These are phyloP conservation scores for Serilophus lunatus DNA, from an alignment of 2,113 vertebrate genomes.

Conservation along the genomic window DNA sequence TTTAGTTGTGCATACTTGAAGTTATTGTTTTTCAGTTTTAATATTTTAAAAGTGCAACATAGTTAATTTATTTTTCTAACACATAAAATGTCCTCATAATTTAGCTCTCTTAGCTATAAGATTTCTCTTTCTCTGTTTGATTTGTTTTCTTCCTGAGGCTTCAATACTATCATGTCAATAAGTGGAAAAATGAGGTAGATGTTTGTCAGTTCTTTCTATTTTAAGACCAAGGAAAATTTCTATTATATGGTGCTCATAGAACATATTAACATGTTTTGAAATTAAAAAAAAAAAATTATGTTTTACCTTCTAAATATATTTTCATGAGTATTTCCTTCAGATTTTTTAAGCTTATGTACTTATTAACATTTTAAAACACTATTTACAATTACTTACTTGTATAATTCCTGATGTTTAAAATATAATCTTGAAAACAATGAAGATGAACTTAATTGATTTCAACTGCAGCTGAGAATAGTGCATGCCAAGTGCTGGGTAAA, in stretches of 20 bases:
- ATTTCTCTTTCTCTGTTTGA: not conserved
- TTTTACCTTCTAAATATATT: not conserved
- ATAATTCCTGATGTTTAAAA: not conserved
- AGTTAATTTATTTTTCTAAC: not conserved
- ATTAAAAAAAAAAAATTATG: not conserved
- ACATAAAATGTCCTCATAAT: not conserved
- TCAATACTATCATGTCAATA: not conserved
- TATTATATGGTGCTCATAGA: not conserved
- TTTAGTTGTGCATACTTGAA: not conserved
- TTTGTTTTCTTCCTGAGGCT: not conserved
- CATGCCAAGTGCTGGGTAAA: not conserved
- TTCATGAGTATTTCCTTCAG: not conserved
- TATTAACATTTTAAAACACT: not conserved
- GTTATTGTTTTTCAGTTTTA: not conserved
- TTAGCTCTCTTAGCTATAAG: not conserved
- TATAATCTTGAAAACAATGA: not conserved
- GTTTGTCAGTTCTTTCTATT: not conserved
- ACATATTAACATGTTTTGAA: not conserved
- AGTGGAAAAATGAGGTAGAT: not conserved
- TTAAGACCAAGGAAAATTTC: not conserved
- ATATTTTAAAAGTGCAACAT: not conserved
- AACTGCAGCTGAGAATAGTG: not conserved
- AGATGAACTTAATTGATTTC: not conserved
- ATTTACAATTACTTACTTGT: not conserved
- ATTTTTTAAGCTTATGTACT: not conserved